Evolutionary conservation across 2,888 invertebrate genomes (phyloP), one percentile per base, ranked within the genome.

Genomic region (Caenorhabditis sinica): DNA sequence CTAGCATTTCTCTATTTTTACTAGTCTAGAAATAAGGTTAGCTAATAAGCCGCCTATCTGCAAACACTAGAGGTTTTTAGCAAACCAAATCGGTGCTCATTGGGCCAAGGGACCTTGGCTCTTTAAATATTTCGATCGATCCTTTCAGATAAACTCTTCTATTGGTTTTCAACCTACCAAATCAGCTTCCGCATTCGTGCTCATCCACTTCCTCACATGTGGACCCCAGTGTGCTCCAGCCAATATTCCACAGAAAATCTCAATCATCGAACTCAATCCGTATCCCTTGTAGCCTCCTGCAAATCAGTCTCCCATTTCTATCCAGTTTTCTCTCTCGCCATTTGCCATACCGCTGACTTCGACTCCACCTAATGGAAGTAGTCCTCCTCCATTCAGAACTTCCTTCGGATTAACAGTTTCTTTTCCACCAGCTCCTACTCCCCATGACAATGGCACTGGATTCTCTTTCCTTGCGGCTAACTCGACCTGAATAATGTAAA

Each of bases 391-490:
- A 30, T 92, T 87, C n/a, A 93, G 82, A 13, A 94, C 89, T 23
- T 90, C 88, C 33, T 91, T 87, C 2, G 94, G 93, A 74, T 93
- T 91, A 25, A 89, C 91, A 8, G 93, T 92, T 71, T 93, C 91
- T 87, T 91, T 90, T 0, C 95, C 95, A 25, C 95, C 94, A 0
- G 94, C 77, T 53, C 81, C 94, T 89, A 95, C 95, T 88, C 97
- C 97, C 97, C 97, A 98, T 6, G 97, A 96, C 40, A 94, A 92
- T 0, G 97, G 97, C 83, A 97, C 94, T 0, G 95, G 93, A 84
- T 95, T 95, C 0, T 95, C 95, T 94, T 97, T 97, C 0, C 96
- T 95, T 23, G 95, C 94, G 86, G 96, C 95, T 79, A 97, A 94
- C 94, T 98, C 97, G 85, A 97, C 95, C 95, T 95, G 92, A 36